Evolutionary conservation across 1,140 invertebrate species (phyloP).

Genomic region (Formica selysi): DNA sequence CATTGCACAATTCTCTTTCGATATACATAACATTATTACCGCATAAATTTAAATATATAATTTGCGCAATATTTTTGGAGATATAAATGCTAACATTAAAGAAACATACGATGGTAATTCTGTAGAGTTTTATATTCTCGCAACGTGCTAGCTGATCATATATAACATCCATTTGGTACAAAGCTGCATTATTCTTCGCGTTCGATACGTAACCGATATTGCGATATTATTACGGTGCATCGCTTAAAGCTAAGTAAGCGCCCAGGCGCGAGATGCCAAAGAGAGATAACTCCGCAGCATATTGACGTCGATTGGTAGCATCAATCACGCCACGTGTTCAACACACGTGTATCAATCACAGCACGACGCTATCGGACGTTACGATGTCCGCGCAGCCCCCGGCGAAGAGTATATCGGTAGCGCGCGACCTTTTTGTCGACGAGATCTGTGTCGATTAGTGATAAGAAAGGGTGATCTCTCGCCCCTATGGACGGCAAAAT

Average conservation of each 20-base stretch:
- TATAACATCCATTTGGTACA: slow-evolving; percentile 19
- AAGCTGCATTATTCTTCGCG: slow-evolving; percentile 6
- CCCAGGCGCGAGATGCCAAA: slow-evolving; percentile 69
- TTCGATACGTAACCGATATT: slow-evolving; percentile 46
- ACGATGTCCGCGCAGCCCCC: slow-evolving; percentile 47
- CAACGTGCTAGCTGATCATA: neutral
- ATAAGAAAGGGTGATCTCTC: slow-evolving; percentile 67
- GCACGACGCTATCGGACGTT: slow-evolving; percentile 72
- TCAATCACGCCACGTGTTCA: slow-evolving; percentile 83
- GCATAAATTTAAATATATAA: slow-evolving; percentile 1
- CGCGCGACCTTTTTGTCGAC: slow-evolving; percentile 69
- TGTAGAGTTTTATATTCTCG: neutral
- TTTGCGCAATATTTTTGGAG: neutral
- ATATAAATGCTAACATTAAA: neutral
- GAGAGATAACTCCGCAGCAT: slow-evolving; percentile 82
- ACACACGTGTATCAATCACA: slow-evolving; percentile 84
- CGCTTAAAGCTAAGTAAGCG: slow-evolving; percentile 69
- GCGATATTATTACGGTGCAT: slow-evolving; percentile 43
- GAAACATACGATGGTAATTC: neutral
- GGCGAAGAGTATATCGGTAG: slow-evolving; percentile 28
- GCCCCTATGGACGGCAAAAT: slow-evolving; percentile 20
- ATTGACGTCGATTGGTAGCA: slow-evolving; percentile 85
- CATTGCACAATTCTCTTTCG: neutral
- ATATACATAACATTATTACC: neutral
- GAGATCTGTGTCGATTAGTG: slow-evolving; percentile 68